phyloP scores from a whole-genome alignment of 2,113 vertebrate species.

The Brachyistius frenatus region DNA sequence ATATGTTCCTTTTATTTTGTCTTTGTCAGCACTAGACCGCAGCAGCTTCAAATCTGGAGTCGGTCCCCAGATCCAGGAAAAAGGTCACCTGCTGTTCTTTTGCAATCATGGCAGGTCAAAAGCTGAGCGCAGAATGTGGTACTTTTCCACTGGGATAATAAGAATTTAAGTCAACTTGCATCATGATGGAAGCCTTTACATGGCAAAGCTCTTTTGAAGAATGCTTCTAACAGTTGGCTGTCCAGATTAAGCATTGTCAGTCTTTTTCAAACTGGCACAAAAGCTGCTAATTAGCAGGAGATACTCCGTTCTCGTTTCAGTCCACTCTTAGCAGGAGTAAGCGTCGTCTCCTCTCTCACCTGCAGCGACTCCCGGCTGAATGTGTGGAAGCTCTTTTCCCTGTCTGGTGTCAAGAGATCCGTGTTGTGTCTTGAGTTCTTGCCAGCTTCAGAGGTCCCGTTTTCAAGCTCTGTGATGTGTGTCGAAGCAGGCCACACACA shows the following conservation, averaged over 20 bases:
- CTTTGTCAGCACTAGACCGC: background rate
- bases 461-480: constrained; percentile 31
- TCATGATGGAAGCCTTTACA: constrained; percentile 33
- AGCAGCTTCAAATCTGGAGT: constrained; percentile 7
- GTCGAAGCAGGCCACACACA: constrained; percentile 20
- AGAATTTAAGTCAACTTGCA: constrained; percentile 20
- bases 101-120: constrained; percentile 28
- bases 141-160: background rate
- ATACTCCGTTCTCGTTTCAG: constrained; percentile 33
- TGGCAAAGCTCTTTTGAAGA: constrained; percentile 10
- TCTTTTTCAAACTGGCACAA: constrained; percentile 41
- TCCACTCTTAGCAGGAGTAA: constrained; percentile 26
- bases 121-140: background rate
- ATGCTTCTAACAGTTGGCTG: constrained; percentile 20
- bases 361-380: constrained; percentile 28
- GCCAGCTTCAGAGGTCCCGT: constrained; percentile 40
- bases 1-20: too few relatives aligned
- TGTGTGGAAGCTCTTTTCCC: constrained; percentile 25
- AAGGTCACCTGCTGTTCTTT: constrained; percentile 37
- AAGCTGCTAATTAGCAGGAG: constrained; percentile 56
- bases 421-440: constrained; percentile 31
- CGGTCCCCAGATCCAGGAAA: background rate
- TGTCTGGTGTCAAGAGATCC: constrained; percentile 44
- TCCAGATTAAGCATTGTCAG: constrained; percentile 35
- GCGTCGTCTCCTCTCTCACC: constrained; percentile 36